Percentiles rank a stretch among this genome's conserved stretches.
phyloP scores from a whole-genome alignment of 2,113 vertebrate genomes.

The Chloropsis cyanopogon region DNA sequence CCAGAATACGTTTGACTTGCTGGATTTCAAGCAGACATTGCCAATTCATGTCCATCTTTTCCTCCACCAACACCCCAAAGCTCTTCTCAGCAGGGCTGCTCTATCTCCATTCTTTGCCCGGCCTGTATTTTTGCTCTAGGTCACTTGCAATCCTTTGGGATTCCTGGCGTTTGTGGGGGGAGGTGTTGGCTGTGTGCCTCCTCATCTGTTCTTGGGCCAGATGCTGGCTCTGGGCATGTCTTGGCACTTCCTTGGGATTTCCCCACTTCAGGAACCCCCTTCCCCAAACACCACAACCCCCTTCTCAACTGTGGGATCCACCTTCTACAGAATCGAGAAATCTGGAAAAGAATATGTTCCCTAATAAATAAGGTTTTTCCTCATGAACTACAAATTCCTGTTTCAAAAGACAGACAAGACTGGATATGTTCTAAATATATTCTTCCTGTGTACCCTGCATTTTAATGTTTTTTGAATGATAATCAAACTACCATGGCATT shows the following conservation, averaged over 20 bases:
- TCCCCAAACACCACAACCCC: rapidly evolving
- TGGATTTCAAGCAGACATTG: neutral
- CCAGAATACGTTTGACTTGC: neutral
- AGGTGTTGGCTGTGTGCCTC: neutral
- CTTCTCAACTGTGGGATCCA: neutral
- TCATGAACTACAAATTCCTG: neutral
- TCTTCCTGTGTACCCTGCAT: neutral
- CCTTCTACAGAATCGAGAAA: neutral
- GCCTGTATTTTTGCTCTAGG: neutral
- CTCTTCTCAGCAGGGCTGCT: neutral
- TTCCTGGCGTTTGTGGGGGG: neutral
- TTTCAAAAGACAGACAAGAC: neutral
- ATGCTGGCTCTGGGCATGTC: neutral
- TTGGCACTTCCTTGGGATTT: too few relatives aligned
- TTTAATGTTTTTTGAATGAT: neutral
- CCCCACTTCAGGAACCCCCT: neutral
- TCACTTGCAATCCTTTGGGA: neutral
- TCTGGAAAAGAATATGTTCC: neutral
- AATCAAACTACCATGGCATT: neutral
- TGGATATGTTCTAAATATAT: neutral
- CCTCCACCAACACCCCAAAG: neutral
- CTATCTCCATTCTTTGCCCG: neutral
- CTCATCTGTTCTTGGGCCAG: neutral
- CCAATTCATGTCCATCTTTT: neutral
- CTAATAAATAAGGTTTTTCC: neutral